phyloP scores from a whole-genome alignment of 2,888 invertebrate genomes.

The Synanthedon formicaeformis region DNA sequence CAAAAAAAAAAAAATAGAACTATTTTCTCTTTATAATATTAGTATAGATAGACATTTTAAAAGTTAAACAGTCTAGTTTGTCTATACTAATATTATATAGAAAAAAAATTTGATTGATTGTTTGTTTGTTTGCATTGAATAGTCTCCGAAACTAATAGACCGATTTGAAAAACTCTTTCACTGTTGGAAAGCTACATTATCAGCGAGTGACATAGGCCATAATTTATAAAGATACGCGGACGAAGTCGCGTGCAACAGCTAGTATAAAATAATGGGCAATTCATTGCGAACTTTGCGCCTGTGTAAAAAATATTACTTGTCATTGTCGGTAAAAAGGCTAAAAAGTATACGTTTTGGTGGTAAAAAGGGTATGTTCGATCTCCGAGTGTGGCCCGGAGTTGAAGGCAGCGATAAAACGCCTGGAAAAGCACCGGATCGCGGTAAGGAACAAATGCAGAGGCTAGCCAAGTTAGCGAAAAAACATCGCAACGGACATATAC shows the following conservation, averaged over 20 bases:
- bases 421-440: slow-evolving; percentile 84
- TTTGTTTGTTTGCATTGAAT: too few relatives aligned
- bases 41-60: too few relatives aligned
- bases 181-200: too few relatives aligned
- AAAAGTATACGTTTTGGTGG: slow-evolving; percentile 23
- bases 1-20: too few relatives aligned
- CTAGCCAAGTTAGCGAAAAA: slow-evolving; percentile 93
- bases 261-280: slow-evolving; percentile 27
- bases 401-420: slow-evolving; percentile 86
- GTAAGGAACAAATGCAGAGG: slow-evolving; percentile 88
- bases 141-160: too few relatives aligned
- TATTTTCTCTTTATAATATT: too few relatives aligned
- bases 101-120: too few relatives aligned
- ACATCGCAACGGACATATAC: slow-evolving; percentile 93
- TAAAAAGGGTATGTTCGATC: slow-evolving; percentile 83
- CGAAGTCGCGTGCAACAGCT: too few relatives aligned
- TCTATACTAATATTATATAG: too few relatives aligned
- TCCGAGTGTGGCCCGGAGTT: slow-evolving; percentile 91
- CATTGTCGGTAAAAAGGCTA: slow-evolving; percentile 17
- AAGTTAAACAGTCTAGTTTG: not conserved
- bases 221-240: too few relatives aligned
- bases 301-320: slow-evolving; percentile 24
- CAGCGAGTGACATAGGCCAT: too few relatives aligned
- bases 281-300: slow-evolving; percentile 21
- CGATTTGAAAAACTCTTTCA: too few relatives aligned